phyloP scores from a whole-genome alignment of 2,113 vertebrate genomes.

The Phodopus roborovskii region DNA sequence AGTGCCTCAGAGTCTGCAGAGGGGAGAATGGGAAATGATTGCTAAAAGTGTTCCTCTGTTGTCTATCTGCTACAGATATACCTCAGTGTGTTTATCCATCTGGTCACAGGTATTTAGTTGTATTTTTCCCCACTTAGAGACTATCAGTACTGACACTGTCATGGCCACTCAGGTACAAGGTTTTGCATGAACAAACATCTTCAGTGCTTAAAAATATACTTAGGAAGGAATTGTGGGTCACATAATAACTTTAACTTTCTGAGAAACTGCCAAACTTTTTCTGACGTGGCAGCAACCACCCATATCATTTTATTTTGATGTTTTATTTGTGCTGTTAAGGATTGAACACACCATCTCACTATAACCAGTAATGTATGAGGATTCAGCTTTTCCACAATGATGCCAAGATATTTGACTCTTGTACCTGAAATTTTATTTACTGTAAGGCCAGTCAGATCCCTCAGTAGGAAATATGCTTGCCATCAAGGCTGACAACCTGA shows the following conservation, averaged over 20 bases:
- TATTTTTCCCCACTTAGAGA: neutral
- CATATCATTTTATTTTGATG: neutral
- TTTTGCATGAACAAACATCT: neutral
- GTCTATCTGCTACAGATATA: too few species aligned
- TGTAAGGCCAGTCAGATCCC: neutral
- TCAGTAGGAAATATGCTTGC: neutral
- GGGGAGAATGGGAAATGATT: neutral
- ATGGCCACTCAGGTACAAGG: neutral
- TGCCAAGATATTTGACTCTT: neutral
- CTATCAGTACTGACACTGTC: neutral
- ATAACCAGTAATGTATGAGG: neutral
- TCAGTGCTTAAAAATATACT: neutral
- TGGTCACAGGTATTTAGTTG: neutral
- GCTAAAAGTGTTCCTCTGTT: neutral
- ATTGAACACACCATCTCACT: neutral
- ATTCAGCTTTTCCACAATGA: neutral
- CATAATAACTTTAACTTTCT: neutral
- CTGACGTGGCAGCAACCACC: neutral
- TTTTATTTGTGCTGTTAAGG: neutral
- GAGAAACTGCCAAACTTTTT: conserved; percentile 2
- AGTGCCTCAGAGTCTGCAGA: neutral
- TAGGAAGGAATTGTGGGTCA: neutral
- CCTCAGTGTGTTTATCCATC: neutral
- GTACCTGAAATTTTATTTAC: neutral
- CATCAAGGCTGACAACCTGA: neutral